These are phyloP conservation scores for Rhynchonycteris naso DNA, from an alignment of 2,797 vertebrate species.

Conservation along the genomic window DNA sequence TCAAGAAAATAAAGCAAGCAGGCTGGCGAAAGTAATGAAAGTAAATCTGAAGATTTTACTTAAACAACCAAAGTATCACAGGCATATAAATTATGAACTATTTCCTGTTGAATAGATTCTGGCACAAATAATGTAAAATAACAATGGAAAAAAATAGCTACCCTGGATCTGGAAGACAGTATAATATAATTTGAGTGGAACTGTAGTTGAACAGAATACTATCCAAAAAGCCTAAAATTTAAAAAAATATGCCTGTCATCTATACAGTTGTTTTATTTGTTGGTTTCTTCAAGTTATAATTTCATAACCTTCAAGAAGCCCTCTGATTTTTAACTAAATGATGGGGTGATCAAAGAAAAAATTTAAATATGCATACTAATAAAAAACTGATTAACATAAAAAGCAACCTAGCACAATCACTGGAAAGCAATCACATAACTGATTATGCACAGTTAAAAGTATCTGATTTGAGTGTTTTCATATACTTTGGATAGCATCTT, in stretches of 20 bases:
- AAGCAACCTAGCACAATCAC: constrained; percentile 61
- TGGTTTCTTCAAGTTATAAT: constrained; percentile 50
- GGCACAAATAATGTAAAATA: neutral
- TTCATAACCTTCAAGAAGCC: constrained; percentile 46
- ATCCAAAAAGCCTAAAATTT: neutral
- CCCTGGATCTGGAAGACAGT: neutral
- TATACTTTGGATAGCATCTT: constrained; percentile 13
- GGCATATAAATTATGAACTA: neutral
- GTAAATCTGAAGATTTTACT: neutral
- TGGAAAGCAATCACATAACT: constrained; percentile 52
- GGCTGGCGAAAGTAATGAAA: neutral
- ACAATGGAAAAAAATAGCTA: neutral
- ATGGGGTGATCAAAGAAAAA: constrained; percentile 49
- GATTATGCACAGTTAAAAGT: constrained; percentile 8
- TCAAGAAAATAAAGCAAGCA: neutral
- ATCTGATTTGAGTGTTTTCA: constrained; percentile 24
- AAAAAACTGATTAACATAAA: constrained; percentile 64
- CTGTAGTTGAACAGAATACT: neutral
- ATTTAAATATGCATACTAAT: constrained; percentile 48
- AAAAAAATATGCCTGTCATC: neutral
- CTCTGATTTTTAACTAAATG: constrained; percentile 55
- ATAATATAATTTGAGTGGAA: neutral
- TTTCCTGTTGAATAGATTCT: neutral
- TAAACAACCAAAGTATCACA: neutral
- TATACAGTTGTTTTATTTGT: neutral